Evolutionary conservation across 2,888 invertebrate genomes (phyloP).

Genomic region (Mallateleia sp.): DNA sequence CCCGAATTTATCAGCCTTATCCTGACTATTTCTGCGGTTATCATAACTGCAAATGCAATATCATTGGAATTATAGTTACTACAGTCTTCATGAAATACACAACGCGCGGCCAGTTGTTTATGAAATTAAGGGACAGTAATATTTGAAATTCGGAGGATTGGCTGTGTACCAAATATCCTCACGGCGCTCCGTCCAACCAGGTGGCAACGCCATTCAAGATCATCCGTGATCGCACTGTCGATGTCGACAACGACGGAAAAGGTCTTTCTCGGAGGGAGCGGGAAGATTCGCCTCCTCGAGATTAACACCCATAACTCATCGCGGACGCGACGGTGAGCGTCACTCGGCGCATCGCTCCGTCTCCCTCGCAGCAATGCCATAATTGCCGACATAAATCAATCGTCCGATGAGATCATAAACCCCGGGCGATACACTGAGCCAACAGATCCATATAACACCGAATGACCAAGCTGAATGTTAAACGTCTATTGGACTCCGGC

Average conservation of each 20-base stretch:
- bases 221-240: conserved; percentile 84
- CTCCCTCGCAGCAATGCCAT: conserved; percentile 87
- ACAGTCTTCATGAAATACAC: background rate
- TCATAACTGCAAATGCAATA: background rate
- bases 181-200: conserved; percentile 79
- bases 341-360: conserved; percentile 79
- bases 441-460: conserved; percentile 87
- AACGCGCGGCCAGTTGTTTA: conserved; percentile 19
- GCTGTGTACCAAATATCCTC: conserved; percentile 81
- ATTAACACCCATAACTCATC: conserved; percentile 89
- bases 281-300: conserved; percentile 85
- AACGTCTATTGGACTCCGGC: conserved; percentile 87
- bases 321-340: conserved; percentile 88
- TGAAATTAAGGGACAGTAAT: conserved; percentile 82
- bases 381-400: conserved; percentile 90
- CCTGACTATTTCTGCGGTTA: background rate
- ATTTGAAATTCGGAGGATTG: conserved; percentile 82
- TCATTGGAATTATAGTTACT: background rate
- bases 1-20: background rate
- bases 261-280: conserved; percentile 66
- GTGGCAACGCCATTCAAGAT: conserved; percentile 76
- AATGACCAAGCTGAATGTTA: conserved; percentile 87
- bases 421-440: conserved; percentile 88
- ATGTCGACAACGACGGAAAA: conserved; percentile 76
- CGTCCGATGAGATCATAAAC: conserved; percentile 90